Conservation (phyloP, 2,113 vertebrate species). For the Ancistrus triradiatus region DNA sequence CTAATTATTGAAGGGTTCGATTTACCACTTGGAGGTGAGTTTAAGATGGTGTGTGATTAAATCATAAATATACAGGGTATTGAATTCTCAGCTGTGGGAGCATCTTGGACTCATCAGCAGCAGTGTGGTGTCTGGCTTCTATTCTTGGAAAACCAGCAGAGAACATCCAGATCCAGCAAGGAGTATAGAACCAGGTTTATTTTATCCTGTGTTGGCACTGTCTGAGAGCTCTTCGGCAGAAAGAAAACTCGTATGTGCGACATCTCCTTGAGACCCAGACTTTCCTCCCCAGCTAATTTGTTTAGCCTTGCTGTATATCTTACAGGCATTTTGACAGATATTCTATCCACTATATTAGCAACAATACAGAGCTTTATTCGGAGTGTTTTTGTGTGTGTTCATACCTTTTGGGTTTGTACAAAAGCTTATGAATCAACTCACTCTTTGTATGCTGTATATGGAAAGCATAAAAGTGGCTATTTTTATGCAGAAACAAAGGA, state of each 20-base stretch:
- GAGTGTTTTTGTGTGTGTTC: constrained; percentile 2
- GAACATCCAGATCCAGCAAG: constrained; percentile 22
- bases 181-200: constrained; percentile 10
- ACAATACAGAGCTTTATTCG: background rate
- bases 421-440: too few species aligned
- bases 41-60: too few species aligned
- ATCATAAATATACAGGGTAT: too few species aligned
- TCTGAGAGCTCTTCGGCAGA: constrained; percentile 23
- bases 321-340: constrained; percentile 15
- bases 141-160: constrained; percentile 11
- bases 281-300: constrained; percentile 11
- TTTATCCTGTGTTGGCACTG: constrained; percentile 19
- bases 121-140: background rate
- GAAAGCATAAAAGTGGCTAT: too few species aligned
- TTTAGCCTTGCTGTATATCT: constrained; percentile 3
- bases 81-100: too few species aligned
- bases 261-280: constrained; percentile 17
- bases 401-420: background rate
- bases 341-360: background rate
- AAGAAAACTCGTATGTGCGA: constrained; percentile 15
- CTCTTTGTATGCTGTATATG: too few species aligned
- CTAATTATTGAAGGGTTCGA: too few species aligned
- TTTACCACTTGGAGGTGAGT: too few species aligned
- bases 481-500: too few species aligned
- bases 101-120: too few species aligned